These are phyloP conservation scores for Pammene fasciana DNA, from an alignment of 2,888 invertebrate species.

Conservation along the genomic window DNA sequence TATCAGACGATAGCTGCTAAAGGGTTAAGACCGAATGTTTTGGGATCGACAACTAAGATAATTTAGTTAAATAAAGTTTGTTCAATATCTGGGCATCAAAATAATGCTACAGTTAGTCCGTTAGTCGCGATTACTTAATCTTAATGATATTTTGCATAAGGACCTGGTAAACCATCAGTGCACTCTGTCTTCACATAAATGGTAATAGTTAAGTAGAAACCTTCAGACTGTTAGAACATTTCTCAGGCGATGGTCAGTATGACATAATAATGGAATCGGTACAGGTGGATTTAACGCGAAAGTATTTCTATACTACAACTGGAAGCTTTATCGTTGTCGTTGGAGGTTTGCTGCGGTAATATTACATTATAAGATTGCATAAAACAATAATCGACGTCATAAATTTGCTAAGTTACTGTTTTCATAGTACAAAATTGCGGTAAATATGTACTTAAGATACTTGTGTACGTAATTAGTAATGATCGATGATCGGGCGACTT, in stretches of 20 bases:
- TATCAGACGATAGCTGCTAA: no score
- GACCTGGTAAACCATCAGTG: conserved; percentile 17
- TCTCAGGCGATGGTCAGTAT: neutral
- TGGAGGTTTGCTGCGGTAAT: conserved; percentile 18
- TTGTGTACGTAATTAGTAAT: neutral
- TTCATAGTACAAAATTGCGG: conserved; percentile 3
- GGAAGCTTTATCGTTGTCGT: conserved; percentile 23
- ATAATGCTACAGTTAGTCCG: no score
- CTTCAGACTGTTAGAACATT: conserved; percentile 1
- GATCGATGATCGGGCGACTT: neutral
- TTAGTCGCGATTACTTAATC: conserved; percentile 28
- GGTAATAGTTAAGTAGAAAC: neutral
- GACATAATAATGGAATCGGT: conserved; percentile 38
- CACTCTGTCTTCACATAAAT: neutral
- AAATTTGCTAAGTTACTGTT: conserved; percentile 12
- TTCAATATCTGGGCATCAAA: no score
- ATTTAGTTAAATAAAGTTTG: no score
- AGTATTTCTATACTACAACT: conserved; percentile 12
- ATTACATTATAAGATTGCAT: conserved; percentile 19
- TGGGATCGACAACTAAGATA: no score
- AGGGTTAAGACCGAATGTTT: no score
- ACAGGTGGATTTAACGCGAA: conserved; percentile 19
- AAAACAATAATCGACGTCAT: conserved; percentile 19
- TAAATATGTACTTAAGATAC: neutral
- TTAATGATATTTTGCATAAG: conserved; percentile 40